Percentiles rank a stretch among this genome's conserved stretches.
Evolutionary conservation across 1,140 invertebrate species (phyloP).

Genomic region (Pseudomyrmex gracilis): DNA sequence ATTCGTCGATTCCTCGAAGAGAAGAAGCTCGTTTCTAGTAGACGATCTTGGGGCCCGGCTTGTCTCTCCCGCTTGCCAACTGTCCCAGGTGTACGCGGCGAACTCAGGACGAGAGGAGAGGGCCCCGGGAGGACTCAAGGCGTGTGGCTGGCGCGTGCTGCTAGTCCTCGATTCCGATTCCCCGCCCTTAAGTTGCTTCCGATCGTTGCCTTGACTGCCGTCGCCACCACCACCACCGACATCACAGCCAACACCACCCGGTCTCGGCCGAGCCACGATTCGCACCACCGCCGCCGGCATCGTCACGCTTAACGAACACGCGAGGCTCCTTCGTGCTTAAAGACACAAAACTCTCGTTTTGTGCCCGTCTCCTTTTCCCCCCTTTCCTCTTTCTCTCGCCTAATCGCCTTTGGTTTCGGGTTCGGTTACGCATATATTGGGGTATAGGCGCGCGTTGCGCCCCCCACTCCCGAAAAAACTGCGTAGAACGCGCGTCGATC

Average conservation of each 20-base stretch:
- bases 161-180: conserved; percentile 74
- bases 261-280: background rate
- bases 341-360: conserved; percentile 28
- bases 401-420: background rate
- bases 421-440: conserved; percentile 13
- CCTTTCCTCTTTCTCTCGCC: background rate
- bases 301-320: conserved; percentile 78
- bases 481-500: no score
- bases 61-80: conserved; percentile 82
- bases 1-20: conserved; percentile 54
- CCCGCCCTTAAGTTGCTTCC: conserved; percentile 75
- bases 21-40: conserved; percentile 65
- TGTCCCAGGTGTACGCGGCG: conserved; percentile 81
- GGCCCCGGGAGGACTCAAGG: conserved; percentile 72
- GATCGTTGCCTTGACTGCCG: conserved; percentile 72
- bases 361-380: background rate
- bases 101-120: conserved; percentile 61
- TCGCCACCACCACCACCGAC: conserved; percentile 60
- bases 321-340: conserved; percentile 61
- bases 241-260: background rate
- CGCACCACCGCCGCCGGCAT: conserved; percentile 65
- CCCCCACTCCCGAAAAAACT: no score
- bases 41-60: conserved; percentile 64
- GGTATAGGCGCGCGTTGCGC: no score
- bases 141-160: conserved; percentile 83